Evolutionary conservation across 2,888 invertebrate species (phyloP).

Genomic region (Dicyrtomina minuta): DNA sequence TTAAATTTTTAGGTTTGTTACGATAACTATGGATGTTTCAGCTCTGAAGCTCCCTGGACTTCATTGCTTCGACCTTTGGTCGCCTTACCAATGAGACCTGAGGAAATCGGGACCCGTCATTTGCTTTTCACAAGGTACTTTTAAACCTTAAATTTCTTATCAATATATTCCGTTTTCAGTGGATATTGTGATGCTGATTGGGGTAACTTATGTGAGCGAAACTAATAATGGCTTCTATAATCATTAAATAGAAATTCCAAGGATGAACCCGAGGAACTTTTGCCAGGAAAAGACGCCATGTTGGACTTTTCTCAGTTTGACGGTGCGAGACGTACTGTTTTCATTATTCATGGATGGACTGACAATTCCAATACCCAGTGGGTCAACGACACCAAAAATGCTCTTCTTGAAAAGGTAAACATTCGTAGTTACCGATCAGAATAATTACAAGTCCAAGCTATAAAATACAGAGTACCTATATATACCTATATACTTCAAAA

Average conservation of each 20-base stretch:
- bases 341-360: slow-evolving; percentile 68
- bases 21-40: slow-evolving; percentile 57
- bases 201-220: too few species aligned
- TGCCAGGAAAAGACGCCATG: slow-evolving; percentile 49
- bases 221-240: too few species aligned
- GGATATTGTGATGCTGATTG: too few species aligned
- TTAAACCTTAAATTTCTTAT: too few species aligned
- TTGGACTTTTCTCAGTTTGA: slow-evolving; percentile 64
- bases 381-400: slow-evolving; percentile 64
- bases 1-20: slow-evolving; percentile 54
- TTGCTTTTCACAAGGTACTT: slow-evolving; percentile 56
- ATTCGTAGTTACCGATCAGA: too few species aligned
- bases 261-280: slow-evolving; percentile 42
- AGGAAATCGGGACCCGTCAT: slow-evolving; percentile 55
- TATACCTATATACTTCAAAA: neutral
- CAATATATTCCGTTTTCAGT: too few species aligned
- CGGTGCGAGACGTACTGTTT: slow-evolving; percentile 61
- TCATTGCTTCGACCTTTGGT: slow-evolving; percentile 56
- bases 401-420: slow-evolving; percentile 64
- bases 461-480: neutral
- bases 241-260: too few species aligned
- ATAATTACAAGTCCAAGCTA: neutral
- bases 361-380: slow-evolving; percentile 64
- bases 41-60: slow-evolving; percentile 56
- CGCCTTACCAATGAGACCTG: slow-evolving; percentile 55